Evolutionary conservation across 2,888 invertebrate genomes (phyloP), one percentile per base, ranked within the genome.

Genomic region (Drosophila melanocephala): DNA sequence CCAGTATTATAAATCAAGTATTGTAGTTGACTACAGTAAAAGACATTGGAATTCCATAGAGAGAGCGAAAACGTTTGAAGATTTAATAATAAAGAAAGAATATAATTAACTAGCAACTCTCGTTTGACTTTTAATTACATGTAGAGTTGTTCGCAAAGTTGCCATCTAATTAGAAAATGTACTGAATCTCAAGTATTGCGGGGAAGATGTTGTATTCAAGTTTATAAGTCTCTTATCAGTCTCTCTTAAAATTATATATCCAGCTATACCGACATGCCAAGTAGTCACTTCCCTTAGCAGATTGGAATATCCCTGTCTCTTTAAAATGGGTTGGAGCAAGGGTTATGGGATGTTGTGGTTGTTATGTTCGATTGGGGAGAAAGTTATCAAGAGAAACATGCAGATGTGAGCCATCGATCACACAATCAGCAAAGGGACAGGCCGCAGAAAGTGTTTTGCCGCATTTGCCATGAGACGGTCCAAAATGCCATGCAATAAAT

Each of bases 401-500:
- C 52, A 69, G 50, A 72, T 80, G 65, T 65, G 73, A 75, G 62
- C 82, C 77, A 86, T 88, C 86, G 60, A 86, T 88, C 86, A 86
- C 78, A 86, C 78, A 88, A 86, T 86, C 86, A 84, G 74, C 69
- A 64, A 71, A 53, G 74, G 70, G 39, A 56, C 56, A 44, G 63
- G 60, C 73, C 53, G 35, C 73, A 80, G 85, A 84, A 87, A 87
- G 83, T 84, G 83, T 81, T 83, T 58, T 39, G 51, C 64, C 63
- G 59, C 35, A 56, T 58, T 67, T 67, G 51, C 76, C 62, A 80
- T 59, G 50, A 70, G 74, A 70, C 83, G 75, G 65, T 37, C 73
- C 56, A 81, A 79, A 87, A 81, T 77, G 84, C 85, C 75, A 82
- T 69, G 91, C 83, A 91, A 92, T 92, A 92, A 92, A 92, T 92